Evolutionary conservation across 2,888 invertebrate species (phyloP).

Genomic region (Bimastos eiseni): DNA sequence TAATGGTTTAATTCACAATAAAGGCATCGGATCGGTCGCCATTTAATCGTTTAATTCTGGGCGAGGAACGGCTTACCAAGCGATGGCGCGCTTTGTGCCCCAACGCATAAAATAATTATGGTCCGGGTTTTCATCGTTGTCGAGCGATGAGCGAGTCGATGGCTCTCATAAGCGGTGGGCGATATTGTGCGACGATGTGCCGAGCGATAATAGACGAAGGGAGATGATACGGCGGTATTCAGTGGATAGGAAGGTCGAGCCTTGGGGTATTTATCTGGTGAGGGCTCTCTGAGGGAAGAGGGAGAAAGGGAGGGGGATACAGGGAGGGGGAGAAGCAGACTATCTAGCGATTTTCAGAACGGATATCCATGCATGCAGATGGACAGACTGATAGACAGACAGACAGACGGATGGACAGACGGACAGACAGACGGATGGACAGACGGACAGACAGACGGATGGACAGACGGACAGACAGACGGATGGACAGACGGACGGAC

Average conservation of each 20-base stretch:
- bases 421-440: too few relatives aligned
- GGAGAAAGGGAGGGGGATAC: not conserved
- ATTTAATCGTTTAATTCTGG: not conserved
- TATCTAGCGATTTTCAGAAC: too few relatives aligned
- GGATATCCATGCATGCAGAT: not conserved
- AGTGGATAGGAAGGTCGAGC: not conserved
- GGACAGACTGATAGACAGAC: not conserved
- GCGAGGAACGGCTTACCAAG: not conserved
- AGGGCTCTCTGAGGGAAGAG: not conserved
- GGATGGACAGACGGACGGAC: too few relatives aligned
- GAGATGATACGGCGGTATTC: not conserved
- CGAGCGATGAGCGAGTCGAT: not conserved
- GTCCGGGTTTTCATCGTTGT: not conserved
- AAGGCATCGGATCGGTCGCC: not conserved
- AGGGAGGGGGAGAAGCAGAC: not conserved
- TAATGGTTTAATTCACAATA: slow-evolving; percentile 13
- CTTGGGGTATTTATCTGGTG: not conserved
- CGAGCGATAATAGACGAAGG: not conserved
- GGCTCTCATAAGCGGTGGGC: slow-evolving; percentile 5
- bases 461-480: too few relatives aligned
- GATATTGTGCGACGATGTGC: slow-evolving; percentile 2
- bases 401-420: not conserved
- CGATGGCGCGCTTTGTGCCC: not conserved
- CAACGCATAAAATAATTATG: not conserved
- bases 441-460: too few relatives aligned